Evolutionary conservation across 1,140 invertebrate species (phyloP).

Genomic region (Papilio xuthus): DNA sequence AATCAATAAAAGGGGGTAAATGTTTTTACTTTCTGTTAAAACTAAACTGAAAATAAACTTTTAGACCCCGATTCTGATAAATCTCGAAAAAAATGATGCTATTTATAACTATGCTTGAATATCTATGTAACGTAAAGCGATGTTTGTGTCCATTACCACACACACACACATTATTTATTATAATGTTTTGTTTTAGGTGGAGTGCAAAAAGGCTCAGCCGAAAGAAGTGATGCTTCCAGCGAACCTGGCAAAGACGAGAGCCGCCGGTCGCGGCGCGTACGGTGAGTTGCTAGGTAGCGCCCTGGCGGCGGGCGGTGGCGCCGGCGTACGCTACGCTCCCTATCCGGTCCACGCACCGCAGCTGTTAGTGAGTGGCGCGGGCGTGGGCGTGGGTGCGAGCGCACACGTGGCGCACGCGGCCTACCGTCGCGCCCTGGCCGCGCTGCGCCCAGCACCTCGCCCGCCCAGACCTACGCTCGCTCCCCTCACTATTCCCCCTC

Average conservation of each 20-base stretch:
- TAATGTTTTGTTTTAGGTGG: constrained; percentile 89
- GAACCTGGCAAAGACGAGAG: constrained; percentile 95
- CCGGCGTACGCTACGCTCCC: constrained; percentile 85
- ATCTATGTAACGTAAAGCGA: background rate
- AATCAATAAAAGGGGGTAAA: constrained; percentile 69
- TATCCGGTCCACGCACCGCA: constrained; percentile 83
- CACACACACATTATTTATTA: too few species aligned
- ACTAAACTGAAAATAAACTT: background rate
- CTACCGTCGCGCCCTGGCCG: constrained; percentile 76
- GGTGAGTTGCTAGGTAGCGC: constrained; percentile 96
- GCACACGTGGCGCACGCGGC: constrained; percentile 56
- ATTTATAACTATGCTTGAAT: too few species aligned
- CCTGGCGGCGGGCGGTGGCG: constrained; percentile 80
- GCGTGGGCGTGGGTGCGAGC: constrained; percentile 72
- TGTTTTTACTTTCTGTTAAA: constrained; percentile 42
- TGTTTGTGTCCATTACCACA: background rate
- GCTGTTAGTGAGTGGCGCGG: constrained; percentile 80
- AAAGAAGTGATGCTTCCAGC: constrained; percentile 99
- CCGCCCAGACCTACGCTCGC: constrained; percentile 73
- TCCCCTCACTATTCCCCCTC: constrained; percentile 67
- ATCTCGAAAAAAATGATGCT: too few species aligned
- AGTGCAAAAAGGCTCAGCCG: constrained; percentile 99
- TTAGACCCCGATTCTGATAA: too few species aligned
- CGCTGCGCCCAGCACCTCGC: constrained; percentile 72
- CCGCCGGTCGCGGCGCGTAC: constrained; percentile 94